A percentile compares a stretch with the other conserved stretches of the same genome.
Conservation (phyloP, 1,140 invertebrate genomes). For the Cotesia vestalis region DNA sequence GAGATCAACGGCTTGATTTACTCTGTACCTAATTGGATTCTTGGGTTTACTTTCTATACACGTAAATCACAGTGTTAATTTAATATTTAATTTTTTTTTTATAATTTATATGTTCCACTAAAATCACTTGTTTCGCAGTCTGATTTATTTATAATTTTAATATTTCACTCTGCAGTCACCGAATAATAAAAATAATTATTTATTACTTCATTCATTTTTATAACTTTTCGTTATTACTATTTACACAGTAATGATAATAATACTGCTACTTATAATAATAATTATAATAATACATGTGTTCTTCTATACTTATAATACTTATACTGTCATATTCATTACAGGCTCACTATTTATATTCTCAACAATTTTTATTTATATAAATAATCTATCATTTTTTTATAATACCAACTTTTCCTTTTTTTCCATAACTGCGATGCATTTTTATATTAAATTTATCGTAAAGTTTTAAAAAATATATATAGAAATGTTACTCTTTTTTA, state of each 20-base stretch:
- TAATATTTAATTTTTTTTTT: slow-evolving; percentile 31
- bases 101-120: slow-evolving; percentile 1
- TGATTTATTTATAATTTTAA: slow-evolving; percentile 1
- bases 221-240: not conserved
- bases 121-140: slow-evolving; percentile 19
- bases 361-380: not conserved
- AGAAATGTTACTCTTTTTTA: too few species aligned
- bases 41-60: not conserved
- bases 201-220: not conserved
- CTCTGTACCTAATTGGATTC: slow-evolving; percentile 28
- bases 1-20: slow-evolving; percentile 36
- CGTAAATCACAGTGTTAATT: slow-evolving; percentile 30
- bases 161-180: too few species aligned
- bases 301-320: slow-evolving; percentile 2
- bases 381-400: not conserved
- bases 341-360: too few species aligned
- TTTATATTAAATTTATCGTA: too few species aligned
- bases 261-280: not conserved
- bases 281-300: not conserved
- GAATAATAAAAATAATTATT: slow-evolving; percentile 3
- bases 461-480: too few species aligned
- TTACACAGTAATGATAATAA: not conserved
- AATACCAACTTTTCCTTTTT: too few species aligned
- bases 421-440: too few species aligned
- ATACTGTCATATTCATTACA: too few species aligned